Percentiles rank a stretch among this genome's conserved stretches.
phyloP scores from a whole-genome alignment of 2,888 invertebrate genomes.

The Scaptomyza cyrtandrae region DNA sequence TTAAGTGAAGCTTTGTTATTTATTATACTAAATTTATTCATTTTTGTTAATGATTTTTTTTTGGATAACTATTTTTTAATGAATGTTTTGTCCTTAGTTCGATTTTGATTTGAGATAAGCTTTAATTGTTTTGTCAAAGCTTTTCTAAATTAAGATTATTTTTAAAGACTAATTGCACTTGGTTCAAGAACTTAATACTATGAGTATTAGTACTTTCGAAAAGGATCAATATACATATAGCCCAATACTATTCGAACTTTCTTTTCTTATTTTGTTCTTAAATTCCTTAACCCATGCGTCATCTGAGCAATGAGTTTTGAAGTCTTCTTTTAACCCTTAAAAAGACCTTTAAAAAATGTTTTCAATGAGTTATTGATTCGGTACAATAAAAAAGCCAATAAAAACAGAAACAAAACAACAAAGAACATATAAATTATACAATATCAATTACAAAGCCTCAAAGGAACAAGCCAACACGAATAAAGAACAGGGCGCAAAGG shows the following conservation, averaged over 20 bases:
- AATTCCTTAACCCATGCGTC: constrained; percentile 16
- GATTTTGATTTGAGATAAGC: no score
- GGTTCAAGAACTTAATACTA: no score
- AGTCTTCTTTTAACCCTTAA: constrained; percentile 12
- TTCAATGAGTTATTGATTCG: constrained; percentile 53
- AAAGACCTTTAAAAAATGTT: constrained; percentile 10
- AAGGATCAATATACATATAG: no score
- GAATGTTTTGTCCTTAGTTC: no score
- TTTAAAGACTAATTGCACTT: no score
- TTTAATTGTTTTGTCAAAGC: no score
- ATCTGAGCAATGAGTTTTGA: constrained; percentile 23
- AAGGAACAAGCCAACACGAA: constrained; percentile 51
- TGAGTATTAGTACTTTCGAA: no score
- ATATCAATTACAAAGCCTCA: constrained; percentile 73
- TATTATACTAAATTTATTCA: not conserved
- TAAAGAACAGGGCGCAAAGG: constrained; percentile 40
- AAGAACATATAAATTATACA: constrained; percentile 40
- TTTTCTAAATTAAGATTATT: no score
- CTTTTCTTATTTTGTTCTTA: not conserved
- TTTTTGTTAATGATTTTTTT: not conserved
- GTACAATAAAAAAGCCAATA: constrained; percentile 12
- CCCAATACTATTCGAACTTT: no score
- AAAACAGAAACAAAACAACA: constrained; percentile 16
- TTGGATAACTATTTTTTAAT: no score
- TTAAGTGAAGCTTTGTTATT: not conserved